Evolutionary conservation across 2,797 vertebrate genomes (phyloP).

Genomic region (Zenarchopterus dispar): DNA sequence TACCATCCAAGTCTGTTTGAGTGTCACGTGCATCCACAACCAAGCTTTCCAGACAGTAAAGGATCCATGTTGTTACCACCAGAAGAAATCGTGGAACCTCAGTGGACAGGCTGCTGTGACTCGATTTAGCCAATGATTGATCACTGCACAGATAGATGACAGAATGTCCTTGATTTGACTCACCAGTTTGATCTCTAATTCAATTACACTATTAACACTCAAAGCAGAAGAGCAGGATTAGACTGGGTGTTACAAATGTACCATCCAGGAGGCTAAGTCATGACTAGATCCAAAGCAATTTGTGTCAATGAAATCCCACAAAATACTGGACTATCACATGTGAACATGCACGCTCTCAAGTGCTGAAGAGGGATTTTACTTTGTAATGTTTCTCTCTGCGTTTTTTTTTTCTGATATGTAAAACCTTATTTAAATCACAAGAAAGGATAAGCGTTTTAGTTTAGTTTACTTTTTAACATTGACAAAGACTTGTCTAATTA

Average conservation of each 20-base stretch:
- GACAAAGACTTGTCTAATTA: slow-evolving; percentile 11
- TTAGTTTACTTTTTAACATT: not conserved
- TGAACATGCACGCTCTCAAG: slow-evolving; percentile 9
- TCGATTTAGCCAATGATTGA: slow-evolving; percentile 52
- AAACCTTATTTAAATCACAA: not conserved
- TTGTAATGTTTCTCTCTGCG: not conserved
- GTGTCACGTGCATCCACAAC: not conserved
- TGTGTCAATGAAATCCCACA: slow-evolving; percentile 72
- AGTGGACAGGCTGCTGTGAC: slow-evolving; percentile 35
- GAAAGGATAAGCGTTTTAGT: not conserved
- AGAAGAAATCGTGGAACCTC: slow-evolving; percentile 12
- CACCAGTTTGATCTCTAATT: slow-evolving; percentile 72
- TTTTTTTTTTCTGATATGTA: too few relatives aligned
- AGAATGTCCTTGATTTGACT: slow-evolving; percentile 58
- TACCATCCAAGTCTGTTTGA: not conserved
- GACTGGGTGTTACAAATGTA: slow-evolving; percentile 60
- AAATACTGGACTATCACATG: slow-evolving; percentile 35
- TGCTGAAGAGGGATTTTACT: not conserved
- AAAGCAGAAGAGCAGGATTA: slow-evolving; percentile 72
- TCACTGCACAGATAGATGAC: slow-evolving; percentile 39
- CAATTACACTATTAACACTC: slow-evolving; percentile 72
- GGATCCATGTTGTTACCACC: not conserved
- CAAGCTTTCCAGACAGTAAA: slow-evolving; percentile 10
- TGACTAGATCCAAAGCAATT: slow-evolving; percentile 71
- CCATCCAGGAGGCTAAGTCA: slow-evolving; percentile 73